Evolutionary conservation across 2,888 invertebrate species (phyloP).

Genomic region (Neria commutata): DNA sequence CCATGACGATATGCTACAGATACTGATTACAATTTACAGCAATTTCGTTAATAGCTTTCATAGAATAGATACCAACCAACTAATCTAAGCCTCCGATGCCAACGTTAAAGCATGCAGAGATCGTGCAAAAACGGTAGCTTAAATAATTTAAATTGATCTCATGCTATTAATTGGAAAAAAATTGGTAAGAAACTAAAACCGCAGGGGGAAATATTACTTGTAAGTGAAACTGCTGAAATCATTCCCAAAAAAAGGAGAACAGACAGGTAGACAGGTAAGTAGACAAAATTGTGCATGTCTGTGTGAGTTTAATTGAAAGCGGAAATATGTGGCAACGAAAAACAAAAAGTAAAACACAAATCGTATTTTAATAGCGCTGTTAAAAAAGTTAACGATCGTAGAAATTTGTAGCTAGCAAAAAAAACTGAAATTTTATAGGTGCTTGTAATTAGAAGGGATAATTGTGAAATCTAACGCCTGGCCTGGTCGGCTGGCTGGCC

Average conservation of each 20-base stretch:
- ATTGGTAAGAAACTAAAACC: neutral
- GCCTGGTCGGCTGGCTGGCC: constrained; percentile 2
- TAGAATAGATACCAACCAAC: too few species aligned
- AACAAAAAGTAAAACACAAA: neutral
- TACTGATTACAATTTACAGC: too few species aligned
- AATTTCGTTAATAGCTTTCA: too few species aligned
- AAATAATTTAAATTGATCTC: constrained; percentile 9
- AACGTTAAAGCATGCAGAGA: constrained; percentile 1
- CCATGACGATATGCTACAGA: too few species aligned
- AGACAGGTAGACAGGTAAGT: too few species aligned
- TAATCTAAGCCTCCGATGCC: too few species aligned
- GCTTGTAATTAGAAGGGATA: neutral
- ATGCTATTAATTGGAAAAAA: neutral
- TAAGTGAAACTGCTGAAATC: too few species aligned
- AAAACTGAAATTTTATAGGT: neutral
- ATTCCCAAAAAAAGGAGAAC: too few species aligned
- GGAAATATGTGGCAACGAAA: constrained; percentile 35
- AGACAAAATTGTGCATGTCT: too few species aligned
- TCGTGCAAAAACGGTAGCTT: neutral
- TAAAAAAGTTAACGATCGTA: neutral
- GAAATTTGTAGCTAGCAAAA: neutral
- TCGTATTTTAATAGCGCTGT: neutral
- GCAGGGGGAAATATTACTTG: too few species aligned
- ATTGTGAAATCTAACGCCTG: neutral
- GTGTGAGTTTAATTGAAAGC: constrained; percentile 33